These are phyloP conservation scores for Drosophila bocqueti DNA, from an alignment of 1,140 invertebrate species.

Conservation along the genomic window DNA sequence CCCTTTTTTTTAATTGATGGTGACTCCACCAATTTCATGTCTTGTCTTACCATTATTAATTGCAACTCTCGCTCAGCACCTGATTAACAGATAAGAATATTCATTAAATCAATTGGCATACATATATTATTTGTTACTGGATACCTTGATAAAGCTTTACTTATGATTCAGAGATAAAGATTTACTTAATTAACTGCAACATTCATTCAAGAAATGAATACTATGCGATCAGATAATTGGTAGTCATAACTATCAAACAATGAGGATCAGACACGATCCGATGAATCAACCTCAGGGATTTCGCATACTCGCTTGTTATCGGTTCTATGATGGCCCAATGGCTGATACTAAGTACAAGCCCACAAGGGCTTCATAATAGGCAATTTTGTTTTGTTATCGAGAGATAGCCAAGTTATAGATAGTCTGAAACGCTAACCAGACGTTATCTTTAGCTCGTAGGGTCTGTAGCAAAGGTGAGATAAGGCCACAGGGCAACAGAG, in stretches of 20 bases:
- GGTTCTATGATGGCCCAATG: conserved; percentile 14
- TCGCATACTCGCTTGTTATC: conserved; percentile 6
- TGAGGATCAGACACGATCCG: neutral
- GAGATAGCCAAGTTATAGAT: conserved; percentile 49
- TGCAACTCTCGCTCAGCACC: neutral
- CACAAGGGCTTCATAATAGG: conserved; percentile 17
- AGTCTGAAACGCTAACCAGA: conserved; percentile 19
- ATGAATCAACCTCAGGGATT: conserved; percentile 26
- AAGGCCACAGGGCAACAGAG: neutral
- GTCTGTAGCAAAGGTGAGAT: conserved; percentile 15
- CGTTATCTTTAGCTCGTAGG: conserved; percentile 59
- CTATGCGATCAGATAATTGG: conserved; percentile 2
- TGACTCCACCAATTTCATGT: neutral
- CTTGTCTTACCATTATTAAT: conserved; percentile 8
- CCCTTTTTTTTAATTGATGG: neutral
- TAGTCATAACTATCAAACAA: conserved; percentile 2
- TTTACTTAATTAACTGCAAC: conserved; percentile 3
- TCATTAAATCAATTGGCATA: conserved; percentile 7
- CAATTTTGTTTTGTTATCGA: conserved; percentile 12
- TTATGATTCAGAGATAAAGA: conserved; percentile 7
- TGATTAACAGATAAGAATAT: conserved; percentile 14
- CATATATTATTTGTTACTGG: conserved; percentile 2
- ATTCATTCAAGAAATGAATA: conserved; percentile 11
- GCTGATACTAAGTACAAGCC: conserved; percentile 12
- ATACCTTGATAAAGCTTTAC: conserved; percentile 9